Percentiles rank a stretch among this genome's conserved stretches.
Evolutionary conservation across 2,888 invertebrate species (phyloP).

Genomic region (Acanthosoma haemorrhoidale): DNA sequence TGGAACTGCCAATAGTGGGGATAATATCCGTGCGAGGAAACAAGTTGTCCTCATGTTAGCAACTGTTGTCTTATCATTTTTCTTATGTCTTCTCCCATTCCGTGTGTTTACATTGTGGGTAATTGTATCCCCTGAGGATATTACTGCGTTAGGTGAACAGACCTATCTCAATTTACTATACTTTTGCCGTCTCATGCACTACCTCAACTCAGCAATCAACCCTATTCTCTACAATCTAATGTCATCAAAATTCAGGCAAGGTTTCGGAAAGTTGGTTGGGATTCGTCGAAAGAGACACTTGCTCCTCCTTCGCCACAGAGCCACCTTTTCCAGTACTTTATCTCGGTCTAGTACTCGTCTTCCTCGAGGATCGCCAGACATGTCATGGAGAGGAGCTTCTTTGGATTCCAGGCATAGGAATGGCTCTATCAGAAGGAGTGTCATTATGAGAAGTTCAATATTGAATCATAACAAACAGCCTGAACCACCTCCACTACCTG

Average conservation of each 20-base stretch:
- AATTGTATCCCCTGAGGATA: slow-evolving; percentile 66
- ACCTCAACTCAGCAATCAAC: slow-evolving; percentile 84
- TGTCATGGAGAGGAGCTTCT: slow-evolving; percentile 40
- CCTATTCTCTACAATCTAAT: slow-evolving; percentile 88
- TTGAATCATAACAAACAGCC: slow-evolving; percentile 43
- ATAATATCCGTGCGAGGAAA: slow-evolving; percentile 64
- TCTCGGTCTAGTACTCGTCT: slow-evolving; percentile 38
- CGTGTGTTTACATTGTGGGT: slow-evolving; percentile 77
- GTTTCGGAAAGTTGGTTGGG: slow-evolving; percentile 51
- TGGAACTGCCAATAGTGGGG: slow-evolving; percentile 41
- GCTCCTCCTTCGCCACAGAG: slow-evolving; percentile 38
- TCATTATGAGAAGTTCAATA: slow-evolving; percentile 46
- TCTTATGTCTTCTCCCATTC: slow-evolving; percentile 81
- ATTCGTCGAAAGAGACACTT: slow-evolving; percentile 34
- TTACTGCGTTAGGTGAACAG: slow-evolving; percentile 65
- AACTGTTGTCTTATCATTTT: slow-evolving; percentile 81
- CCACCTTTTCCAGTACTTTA: slow-evolving; percentile 41
- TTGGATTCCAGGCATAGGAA: slow-evolving; percentile 42
- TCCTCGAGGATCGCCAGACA: slow-evolving; percentile 38
- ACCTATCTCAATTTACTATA: slow-evolving; percentile 76
- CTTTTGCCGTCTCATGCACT: slow-evolving; percentile 79
- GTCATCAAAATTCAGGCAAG: slow-evolving; percentile 83
- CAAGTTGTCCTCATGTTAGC: slow-evolving; percentile 84
- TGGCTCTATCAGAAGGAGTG: slow-evolving; percentile 52
- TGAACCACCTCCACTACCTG: slow-evolving; percentile 43